phyloP scores from a whole-genome alignment of 2,888 invertebrate genomes.

The Eupithecia abbreviata region DNA sequence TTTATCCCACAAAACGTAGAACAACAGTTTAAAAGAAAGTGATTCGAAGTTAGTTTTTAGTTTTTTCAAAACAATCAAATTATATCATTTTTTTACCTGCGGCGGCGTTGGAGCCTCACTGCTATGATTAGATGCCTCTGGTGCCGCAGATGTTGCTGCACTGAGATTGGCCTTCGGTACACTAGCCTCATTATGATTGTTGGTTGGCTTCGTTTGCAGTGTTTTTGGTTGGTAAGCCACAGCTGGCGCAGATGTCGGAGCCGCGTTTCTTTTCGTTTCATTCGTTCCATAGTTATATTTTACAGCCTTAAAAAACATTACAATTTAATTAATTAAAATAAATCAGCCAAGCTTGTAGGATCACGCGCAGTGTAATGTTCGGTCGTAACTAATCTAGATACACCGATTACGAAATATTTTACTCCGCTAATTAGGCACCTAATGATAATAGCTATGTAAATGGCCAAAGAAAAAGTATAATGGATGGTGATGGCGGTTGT shows the following conservation, averaged over 20 bases:
- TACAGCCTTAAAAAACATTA: slow-evolving; percentile 48
- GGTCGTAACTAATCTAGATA: neutral
- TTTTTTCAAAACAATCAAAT: neutral
- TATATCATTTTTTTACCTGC: slow-evolving; percentile 9
- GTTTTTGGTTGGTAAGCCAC: slow-evolving; percentile 11
- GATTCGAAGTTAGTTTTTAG: neutral
- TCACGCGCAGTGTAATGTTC: neutral
- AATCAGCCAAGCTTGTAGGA: neutral
- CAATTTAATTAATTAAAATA: neutral
- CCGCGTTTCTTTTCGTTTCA: slow-evolving; percentile 49
- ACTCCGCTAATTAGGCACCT: neutral
- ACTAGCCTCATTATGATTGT: slow-evolving; percentile 18
- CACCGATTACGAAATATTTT: neutral
- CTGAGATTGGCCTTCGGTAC: slow-evolving; percentile 11
- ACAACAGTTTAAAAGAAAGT: no score
- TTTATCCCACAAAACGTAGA: no score
- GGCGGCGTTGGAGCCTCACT: neutral
- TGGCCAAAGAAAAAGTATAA: neutral
- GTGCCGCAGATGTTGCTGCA: slow-evolving; percentile 5
- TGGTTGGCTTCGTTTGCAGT: slow-evolving; percentile 15
- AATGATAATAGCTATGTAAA: neutral
- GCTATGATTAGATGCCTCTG: slow-evolving; percentile 15
- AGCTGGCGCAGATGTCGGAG: slow-evolving; percentile 14
- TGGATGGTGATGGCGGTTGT: neutral
- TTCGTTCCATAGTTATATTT: slow-evolving; percentile 55